Percentiles rank a stretch among this genome's conserved stretches.
These are phyloP conservation scores for Phrixothrix hirtus DNA, from an alignment of 2,888 invertebrate species.

Conservation along the genomic window DNA sequence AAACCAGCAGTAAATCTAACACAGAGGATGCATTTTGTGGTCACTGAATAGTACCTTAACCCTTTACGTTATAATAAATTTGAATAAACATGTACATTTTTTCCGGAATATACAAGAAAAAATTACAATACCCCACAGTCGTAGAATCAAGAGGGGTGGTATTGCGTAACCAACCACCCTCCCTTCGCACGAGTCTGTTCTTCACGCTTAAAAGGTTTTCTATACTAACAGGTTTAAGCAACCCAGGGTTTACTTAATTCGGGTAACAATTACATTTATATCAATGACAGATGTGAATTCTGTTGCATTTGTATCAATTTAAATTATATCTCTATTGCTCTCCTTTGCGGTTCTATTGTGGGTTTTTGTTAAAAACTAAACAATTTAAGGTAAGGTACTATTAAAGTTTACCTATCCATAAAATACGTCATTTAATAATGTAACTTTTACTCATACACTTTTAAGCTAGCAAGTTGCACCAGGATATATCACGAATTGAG, in stretches of 20 bases:
- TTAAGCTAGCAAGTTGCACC: no score
- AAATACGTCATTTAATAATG: no score
- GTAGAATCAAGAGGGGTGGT: constrained; percentile 32
- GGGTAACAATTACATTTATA: constrained; percentile 51
- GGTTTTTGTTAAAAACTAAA: constrained; percentile 8
- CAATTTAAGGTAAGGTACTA: constrained; percentile 9
- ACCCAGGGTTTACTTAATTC: constrained; percentile 54
- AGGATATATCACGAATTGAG: no score
- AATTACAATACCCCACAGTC: no score
- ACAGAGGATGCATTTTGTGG: no score
- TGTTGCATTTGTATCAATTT: constrained; percentile 39
- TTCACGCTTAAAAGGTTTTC: constrained; percentile 54
- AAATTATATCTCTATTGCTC: constrained; percentile 30
- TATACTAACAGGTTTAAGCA: constrained; percentile 56
- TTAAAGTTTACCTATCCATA: no score
- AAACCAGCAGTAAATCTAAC: background rate
- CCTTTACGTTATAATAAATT: no score
- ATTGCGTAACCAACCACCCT: constrained; percentile 52
- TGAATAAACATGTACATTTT: no score
- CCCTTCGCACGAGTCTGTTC: constrained; percentile 39
- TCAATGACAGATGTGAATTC: constrained; percentile 55
- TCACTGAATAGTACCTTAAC: no score
- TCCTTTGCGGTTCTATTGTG: constrained; percentile 32
- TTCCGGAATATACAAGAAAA: no score
- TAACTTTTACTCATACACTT: no score